Evolutionary conservation across 2,797 vertebrate species (phyloP).

Genomic region (Anguilla anguilla): DNA sequence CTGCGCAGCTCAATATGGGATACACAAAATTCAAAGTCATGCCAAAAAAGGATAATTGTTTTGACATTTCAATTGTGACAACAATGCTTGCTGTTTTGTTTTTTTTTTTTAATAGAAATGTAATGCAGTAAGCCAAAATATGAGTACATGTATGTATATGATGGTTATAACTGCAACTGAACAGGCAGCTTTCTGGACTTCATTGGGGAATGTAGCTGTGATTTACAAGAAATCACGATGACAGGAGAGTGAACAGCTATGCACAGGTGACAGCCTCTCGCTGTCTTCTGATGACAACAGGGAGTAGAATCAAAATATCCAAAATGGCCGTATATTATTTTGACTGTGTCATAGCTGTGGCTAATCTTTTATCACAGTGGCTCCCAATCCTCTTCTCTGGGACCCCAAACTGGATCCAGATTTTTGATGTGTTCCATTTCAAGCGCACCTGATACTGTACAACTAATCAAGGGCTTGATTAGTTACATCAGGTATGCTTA

Average conservation of each 20-base stretch:
- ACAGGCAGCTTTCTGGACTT: slow-evolving; percentile 15
- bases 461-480: too few species aligned
- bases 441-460: too few species aligned
- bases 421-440: too few species aligned
- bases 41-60: slow-evolving; percentile 2
- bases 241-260: not conserved
- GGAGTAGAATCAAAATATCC: not conserved
- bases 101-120: not conserved
- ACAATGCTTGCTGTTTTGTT: not conserved
- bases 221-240: not conserved
- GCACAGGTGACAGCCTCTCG: not conserved
- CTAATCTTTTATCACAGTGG: not conserved
- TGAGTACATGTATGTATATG: not conserved
- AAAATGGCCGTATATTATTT: not conserved
- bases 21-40: not conserved
- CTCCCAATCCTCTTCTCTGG: too few species aligned
- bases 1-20: not conserved
- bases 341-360: not conserved
- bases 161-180: slow-evolving; percentile 1
- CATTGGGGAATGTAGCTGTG: slow-evolving; percentile 11
- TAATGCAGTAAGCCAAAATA: slow-evolving; percentile 17
- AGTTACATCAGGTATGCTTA: too few species aligned
- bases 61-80: not conserved
- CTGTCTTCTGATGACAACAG: not conserved
- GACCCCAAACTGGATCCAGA: too few species aligned